Evolutionary conservation across 2,113 vertebrate species (phyloP).

Genomic region (Catagonus wagneri): DNA sequence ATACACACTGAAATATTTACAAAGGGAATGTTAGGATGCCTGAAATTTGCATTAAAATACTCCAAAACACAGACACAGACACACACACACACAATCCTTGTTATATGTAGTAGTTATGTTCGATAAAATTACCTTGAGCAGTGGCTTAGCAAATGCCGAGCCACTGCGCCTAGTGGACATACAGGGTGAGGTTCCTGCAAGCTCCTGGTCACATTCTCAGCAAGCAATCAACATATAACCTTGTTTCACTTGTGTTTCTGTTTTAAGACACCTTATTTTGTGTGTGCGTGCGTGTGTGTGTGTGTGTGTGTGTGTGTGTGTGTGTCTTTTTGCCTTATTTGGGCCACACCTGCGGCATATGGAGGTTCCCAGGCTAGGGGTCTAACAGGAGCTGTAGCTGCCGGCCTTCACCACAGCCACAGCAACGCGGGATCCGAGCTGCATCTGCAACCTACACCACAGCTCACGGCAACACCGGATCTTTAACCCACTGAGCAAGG

Average conservation of each 20-base stretch:
- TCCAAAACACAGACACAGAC: not conserved
- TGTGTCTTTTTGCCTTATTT: no score
- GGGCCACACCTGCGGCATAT: no score
- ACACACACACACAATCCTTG: not conserved
- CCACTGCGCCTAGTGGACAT: not conserved
- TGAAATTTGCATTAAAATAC: conserved; percentile 39
- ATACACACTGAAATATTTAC: conserved; percentile 32
- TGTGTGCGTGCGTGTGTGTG: no score
- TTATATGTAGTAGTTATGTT: not conserved
- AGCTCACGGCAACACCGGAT: no score
- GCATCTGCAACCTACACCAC: no score
- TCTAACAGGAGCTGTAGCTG: no score
- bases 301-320: no score
- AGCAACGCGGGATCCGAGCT: no score
- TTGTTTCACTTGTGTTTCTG: not conserved
- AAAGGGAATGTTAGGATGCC: conserved; percentile 25
- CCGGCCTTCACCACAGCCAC: no score
- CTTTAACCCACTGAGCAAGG: no score
- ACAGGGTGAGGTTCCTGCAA: not conserved
- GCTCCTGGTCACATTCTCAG: not conserved
- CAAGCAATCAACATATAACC: not conserved
- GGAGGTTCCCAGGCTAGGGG: no score
- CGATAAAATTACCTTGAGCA: not conserved
- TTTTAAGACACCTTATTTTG: conserved; percentile 19
- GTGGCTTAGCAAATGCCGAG: conserved; percentile 1